These are phyloP conservation scores for Orientallactaga bullata DNA, from an alignment of 2,113 vertebrate genomes.

Conservation along the genomic window DNA sequence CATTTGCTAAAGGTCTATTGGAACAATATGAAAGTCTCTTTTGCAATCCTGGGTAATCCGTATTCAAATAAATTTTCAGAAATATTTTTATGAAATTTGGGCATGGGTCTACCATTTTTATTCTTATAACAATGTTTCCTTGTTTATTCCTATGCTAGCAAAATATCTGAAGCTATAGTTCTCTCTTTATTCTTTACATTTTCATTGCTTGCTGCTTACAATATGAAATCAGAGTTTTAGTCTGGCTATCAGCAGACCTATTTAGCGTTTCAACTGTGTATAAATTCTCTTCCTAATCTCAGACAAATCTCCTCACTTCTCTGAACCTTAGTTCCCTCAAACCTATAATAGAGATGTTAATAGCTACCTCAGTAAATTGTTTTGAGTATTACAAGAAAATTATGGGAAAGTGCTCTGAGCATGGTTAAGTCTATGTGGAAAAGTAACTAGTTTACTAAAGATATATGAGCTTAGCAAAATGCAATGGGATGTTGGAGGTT, in stretches of 20 bases:
- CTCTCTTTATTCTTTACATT: not conserved
- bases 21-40: not conserved
- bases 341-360: not conserved
- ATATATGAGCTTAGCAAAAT: slow-evolving; percentile 30
- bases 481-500: not conserved
- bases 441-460: slow-evolving; percentile 34
- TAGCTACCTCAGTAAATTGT: slow-evolving; percentile 34
- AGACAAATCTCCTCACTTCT: slow-evolving; percentile 43
- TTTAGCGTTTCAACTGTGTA: not conserved
- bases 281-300: slow-evolving; percentile 45
- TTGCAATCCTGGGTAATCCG: not conserved
- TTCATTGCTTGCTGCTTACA: not conserved
- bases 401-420: not conserved
- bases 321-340: not conserved
- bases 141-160: not conserved
- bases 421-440: not conserved
- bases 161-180: not conserved
- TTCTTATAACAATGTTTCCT: not conserved
- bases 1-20: not conserved
- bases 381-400: slow-evolving; percentile 14
- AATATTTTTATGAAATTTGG: not conserved
- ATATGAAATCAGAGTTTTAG: not conserved
- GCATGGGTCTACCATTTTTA: not conserved
- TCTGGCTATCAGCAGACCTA: not conserved
- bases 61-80: slow-evolving; percentile 32